Conservation (phyloP, 1,140 invertebrate genomes). For the Eriosoma lanigerum region DNA sequence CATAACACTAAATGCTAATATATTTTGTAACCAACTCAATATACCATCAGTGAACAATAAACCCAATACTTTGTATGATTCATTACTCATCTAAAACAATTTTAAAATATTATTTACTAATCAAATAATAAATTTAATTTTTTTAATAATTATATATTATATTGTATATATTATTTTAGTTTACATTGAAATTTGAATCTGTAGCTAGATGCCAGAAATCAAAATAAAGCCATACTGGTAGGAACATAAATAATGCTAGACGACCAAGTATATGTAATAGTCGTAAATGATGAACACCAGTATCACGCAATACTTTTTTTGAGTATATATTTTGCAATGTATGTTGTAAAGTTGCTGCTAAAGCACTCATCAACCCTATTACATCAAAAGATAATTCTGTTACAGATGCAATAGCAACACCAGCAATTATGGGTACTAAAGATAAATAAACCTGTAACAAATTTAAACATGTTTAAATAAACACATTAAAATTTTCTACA, state of each 20-base stretch:
- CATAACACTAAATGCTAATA: conserved; percentile 91
- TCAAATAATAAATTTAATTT: neutral
- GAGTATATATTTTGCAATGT: conserved; percentile 93
- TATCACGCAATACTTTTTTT: conserved; percentile 89
- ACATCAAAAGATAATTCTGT: conserved; percentile 92
- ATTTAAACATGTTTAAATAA: neutral
- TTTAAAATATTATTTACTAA: conserved; percentile 12
- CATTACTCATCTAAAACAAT: conserved; percentile 53
- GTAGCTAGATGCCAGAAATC: conserved; percentile 71
- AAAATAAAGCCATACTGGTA: conserved; percentile 83
- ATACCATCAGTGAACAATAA: conserved; percentile 82
- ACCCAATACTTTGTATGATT: conserved; percentile 62
- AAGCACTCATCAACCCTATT: conserved; percentile 81
- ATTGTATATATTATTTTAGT: neutral
- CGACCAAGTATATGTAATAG: conserved; percentile 81
- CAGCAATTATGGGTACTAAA: conserved; percentile 85
- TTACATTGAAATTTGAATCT: conserved; percentile 60
- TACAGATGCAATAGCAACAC: conserved; percentile 87
- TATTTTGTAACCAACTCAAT: conserved; percentile 91
- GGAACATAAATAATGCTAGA: conserved; percentile 77
- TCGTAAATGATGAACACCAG: conserved; percentile 82
- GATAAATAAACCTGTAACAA: conserved; percentile 73
- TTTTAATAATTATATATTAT: neutral
- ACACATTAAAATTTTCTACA: conserved; percentile 14
- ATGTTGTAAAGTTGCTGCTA: conserved; percentile 87